These are phyloP conservation scores for Drosophila siamana DNA, from an alignment of 2,888 invertebrate genomes.

Conservation along the genomic window DNA sequence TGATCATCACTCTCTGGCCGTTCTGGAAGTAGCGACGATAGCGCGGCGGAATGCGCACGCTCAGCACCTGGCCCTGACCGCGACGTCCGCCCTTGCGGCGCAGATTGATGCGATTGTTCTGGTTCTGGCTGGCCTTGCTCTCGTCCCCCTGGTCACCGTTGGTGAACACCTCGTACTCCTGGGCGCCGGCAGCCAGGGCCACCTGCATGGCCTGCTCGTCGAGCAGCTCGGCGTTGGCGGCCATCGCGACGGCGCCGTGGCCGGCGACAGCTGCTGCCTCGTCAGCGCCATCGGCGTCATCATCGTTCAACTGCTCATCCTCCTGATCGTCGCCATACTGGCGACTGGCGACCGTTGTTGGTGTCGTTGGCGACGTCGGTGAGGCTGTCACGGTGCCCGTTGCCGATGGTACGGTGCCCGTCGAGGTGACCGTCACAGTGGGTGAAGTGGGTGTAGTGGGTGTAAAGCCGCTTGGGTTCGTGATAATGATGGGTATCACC, in stretches of 20 bases:
- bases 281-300: conserved; percentile 29
- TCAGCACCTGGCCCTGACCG: conserved; percentile 72
- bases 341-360: not conserved
- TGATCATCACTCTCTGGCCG: conserved; percentile 81
- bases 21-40: conserved; percentile 82
- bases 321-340: conserved; percentile 29
- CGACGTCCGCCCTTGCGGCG: conserved; percentile 71
- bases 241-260: conserved; percentile 35
- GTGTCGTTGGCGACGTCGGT: conserved; percentile 37
- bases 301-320: conserved; percentile 36
- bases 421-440: conserved; percentile 54
- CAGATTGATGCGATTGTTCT: conserved; percentile 65
- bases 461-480: conserved; percentile 53
- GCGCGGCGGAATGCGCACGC: conserved; percentile 78
- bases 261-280: too few species aligned
- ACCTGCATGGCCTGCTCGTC: conserved; percentile 72
- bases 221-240: conserved; percentile 61
- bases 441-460: conserved; percentile 26
- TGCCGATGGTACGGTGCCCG: conserved; percentile 65
- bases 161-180: conserved; percentile 76
- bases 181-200: conserved; percentile 68
- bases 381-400: conserved; percentile 59
- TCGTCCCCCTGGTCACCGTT: conserved; percentile 63
- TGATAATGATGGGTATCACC: conserved; percentile 82
- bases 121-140: conserved; percentile 67